phyloP scores from a whole-genome alignment of 2,888 invertebrate species.

The Nineta flava region DNA sequence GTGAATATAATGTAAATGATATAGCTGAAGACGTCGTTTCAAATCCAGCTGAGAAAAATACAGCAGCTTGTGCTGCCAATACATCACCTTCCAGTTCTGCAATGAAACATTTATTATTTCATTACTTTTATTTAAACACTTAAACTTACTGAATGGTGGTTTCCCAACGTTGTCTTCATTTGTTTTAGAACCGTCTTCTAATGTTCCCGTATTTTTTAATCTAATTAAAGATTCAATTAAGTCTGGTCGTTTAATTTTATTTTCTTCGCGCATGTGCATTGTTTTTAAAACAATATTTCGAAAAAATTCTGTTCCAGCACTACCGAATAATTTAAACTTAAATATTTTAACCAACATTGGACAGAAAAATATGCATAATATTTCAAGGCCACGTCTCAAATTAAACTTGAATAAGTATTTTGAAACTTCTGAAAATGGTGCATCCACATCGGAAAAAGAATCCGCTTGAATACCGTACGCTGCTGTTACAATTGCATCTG shows the following conservation, averaged over 20 bases:
- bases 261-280: slow-evolving; percentile 25
- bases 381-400: slow-evolving; percentile 22
- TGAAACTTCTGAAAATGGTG: slow-evolving; percentile 25
- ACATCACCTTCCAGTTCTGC: slow-evolving; percentile 17
- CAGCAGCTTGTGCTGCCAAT: slow-evolving; percentile 28
- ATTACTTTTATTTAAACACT: too few species aligned
- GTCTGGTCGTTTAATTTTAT: slow-evolving; percentile 25
- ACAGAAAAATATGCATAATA: slow-evolving; percentile 26
- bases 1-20: slow-evolving; percentile 27
- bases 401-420: slow-evolving; percentile 26
- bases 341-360: slow-evolving; percentile 24
- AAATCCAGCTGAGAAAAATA: slow-evolving; percentile 35
- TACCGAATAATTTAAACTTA: slow-evolving; percentile 24
- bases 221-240: slow-evolving; percentile 29
- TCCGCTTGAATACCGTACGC: slow-evolving; percentile 32
- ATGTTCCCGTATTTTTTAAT: background rate
- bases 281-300: slow-evolving; percentile 26
- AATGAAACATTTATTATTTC: background rate
- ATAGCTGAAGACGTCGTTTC: slow-evolving; percentile 34
- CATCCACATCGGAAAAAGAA: slow-evolving; percentile 23
- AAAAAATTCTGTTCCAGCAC: slow-evolving; percentile 23
- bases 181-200: background rate
- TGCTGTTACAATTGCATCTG: slow-evolving; percentile 31
- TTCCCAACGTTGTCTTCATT: too few species aligned
- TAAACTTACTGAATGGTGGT: too few species aligned